These are phyloP conservation scores for Agrotis clavis DNA, from an alignment of 2,888 invertebrate species.

Conservation along the genomic window DNA sequence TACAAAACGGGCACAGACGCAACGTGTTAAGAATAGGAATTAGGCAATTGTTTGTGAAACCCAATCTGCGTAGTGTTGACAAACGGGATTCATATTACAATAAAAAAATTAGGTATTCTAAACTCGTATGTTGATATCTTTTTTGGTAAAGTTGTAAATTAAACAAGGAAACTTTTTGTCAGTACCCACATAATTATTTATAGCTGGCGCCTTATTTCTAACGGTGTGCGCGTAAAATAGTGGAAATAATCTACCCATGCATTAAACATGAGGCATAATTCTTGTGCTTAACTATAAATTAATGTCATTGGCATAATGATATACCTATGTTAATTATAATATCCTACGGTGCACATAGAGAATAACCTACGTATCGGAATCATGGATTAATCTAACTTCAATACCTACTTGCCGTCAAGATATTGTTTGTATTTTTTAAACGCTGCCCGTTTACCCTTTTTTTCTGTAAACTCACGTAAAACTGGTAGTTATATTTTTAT, in stretches of 20 bases:
- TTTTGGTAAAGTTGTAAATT: constrained; percentile 46
- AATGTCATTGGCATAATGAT: constrained; percentile 35
- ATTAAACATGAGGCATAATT: constrained; percentile 31
- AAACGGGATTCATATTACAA: constrained; percentile 23
- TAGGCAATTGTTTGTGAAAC: constrained; percentile 12
- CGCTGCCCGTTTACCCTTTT: too few relatives aligned
- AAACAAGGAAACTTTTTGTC: constrained; percentile 16
- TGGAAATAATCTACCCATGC: constrained; percentile 32
- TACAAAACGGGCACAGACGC: neutral
- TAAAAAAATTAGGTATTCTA: constrained; percentile 37
- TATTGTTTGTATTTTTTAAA: too few relatives aligned
- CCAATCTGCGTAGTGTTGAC: constrained; percentile 5
- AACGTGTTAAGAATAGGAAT: constrained; percentile 23
- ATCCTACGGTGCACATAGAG: neutral
- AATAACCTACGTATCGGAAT: neutral
- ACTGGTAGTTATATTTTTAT: too few relatives aligned
- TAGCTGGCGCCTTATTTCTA: constrained; percentile 44
- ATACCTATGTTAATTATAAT: constrained; percentile 18
- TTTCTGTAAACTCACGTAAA: too few relatives aligned
- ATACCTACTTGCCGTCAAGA: too few relatives aligned
- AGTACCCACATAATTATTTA: constrained; percentile 24
- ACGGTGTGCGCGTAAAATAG: constrained; percentile 29
- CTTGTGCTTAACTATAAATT: constrained; percentile 36
- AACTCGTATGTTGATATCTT: constrained; percentile 22
- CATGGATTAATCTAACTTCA: neutral